Base-by-base conservation (phyloP, 2,888 invertebrate species). In the Apeira syringaria region DNA sequence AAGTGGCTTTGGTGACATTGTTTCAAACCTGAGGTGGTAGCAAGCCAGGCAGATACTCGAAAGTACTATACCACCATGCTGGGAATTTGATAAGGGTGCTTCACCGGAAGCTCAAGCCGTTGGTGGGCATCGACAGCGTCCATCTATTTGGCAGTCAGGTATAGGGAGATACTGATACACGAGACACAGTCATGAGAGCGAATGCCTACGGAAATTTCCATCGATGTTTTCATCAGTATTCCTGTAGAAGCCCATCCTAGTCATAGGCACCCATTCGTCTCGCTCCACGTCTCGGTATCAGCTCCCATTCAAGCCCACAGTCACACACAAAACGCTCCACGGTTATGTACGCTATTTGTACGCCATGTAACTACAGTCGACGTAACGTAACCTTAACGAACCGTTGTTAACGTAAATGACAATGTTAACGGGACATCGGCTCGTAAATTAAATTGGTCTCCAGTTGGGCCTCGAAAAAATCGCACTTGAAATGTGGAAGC, bases 361-460 rank as follows among this genome's bases (percentile, higher is more conserved):
- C 5, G 5, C 8, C 25, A 26, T 15, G 43, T 33, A 33, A 44
- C 43, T 32, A 32, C 43, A 27, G 43, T 43, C 35, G 27, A 35
- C 30, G 35, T 36, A 43, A 37, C 32, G 43, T 37, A 36, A 43
- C 36, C 13, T 13, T 13, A 18, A 28, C 37, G 18, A 26, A 37
- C 43, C 36, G 42, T 36, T 22, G 28, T 34, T 18, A 30, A 26
- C 42, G 9, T 37, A 31, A 13, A 37, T 38, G 44, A 38, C 33
- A 44, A 44, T 43, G 44, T 20, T 38, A 44, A 44, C 44, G 44
- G 44, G 36, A 35, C 5, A n/a, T 6, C 11, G 12, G 18, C 18
- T 30, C 33, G 11, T 38, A 38, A 44, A 34, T 44, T 49, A 18
- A 47, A 54, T 40, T 45, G 46, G 36, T 56, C 43, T 45, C 28